Conservation (phyloP, 2,888 invertebrate genomes). For the Octonoba sinensis region DNA sequence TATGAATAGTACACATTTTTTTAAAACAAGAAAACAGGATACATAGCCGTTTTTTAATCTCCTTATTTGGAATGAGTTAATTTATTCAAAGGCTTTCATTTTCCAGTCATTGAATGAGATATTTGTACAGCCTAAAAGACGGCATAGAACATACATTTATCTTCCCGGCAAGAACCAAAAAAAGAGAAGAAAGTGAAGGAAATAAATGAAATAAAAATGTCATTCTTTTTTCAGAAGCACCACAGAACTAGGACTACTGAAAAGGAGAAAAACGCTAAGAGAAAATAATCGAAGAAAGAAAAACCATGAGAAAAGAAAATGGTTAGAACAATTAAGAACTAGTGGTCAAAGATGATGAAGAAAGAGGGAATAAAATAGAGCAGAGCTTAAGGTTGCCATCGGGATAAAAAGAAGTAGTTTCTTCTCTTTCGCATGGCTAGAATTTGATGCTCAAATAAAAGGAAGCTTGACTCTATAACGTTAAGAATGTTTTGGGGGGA, state of each 20-base stretch:
- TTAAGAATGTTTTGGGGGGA: slow-evolving; percentile 42
- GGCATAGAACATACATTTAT: slow-evolving; percentile 49
- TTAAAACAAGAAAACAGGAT: too few species aligned
- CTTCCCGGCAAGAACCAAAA: slow-evolving; percentile 30
- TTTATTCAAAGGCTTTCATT: too few species aligned
- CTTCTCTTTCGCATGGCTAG: slow-evolving; percentile 56
- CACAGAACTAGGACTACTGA: slow-evolving; percentile 31
- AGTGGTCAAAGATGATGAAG: slow-evolving; percentile 62
- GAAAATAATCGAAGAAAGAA: slow-evolving; percentile 26
- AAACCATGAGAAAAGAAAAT: slow-evolving; percentile 49
- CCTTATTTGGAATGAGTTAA: too few species aligned
- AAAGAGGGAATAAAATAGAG: slow-evolving; percentile 59
- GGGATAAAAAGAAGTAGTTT: slow-evolving; percentile 56
- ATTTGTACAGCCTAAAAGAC: slow-evolving; percentile 38
- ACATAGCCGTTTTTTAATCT: too few species aligned
- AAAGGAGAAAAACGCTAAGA: slow-evolving; percentile 11
- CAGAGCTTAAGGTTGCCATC: slow-evolving; percentile 63
- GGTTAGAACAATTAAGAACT: slow-evolving; percentile 63
- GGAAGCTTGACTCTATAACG: slow-evolving; percentile 57
- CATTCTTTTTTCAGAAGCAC: slow-evolving; percentile 37
- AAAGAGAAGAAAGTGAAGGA: slow-evolving; percentile 41
- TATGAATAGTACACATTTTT: too few species aligned
- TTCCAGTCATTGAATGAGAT: not conserved
- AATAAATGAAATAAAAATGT: slow-evolving; percentile 61
- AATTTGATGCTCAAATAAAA: slow-evolving; percentile 54